These are phyloP conservation scores for Calliphora vomitoria DNA, from an alignment of 2,888 invertebrate genomes.

Conservation along the genomic window DNA sequence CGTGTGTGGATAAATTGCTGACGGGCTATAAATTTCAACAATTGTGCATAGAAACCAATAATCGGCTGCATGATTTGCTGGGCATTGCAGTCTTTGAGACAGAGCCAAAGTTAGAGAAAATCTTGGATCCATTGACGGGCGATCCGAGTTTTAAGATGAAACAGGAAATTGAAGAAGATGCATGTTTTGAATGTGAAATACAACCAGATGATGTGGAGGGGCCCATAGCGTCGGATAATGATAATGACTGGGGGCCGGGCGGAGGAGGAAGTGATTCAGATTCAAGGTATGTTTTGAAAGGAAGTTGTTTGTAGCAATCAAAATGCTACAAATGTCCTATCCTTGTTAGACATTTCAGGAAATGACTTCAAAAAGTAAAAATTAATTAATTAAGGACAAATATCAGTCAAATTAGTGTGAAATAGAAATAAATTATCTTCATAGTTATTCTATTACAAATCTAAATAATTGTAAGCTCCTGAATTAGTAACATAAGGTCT, in stretches of 20 bases:
- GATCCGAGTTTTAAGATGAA: slow-evolving; percentile 60
- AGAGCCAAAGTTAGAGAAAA: slow-evolving; percentile 44
- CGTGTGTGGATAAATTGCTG: slow-evolving; percentile 86
- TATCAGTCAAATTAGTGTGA: no score
- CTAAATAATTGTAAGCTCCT: no score
- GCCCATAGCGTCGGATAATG: slow-evolving; percentile 7
- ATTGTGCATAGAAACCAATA: slow-evolving; percentile 85
- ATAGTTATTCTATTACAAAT: no score
- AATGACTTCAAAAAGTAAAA: no score
- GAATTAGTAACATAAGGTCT: no score
- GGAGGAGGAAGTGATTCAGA: slow-evolving; percentile 53
- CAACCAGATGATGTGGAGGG: background rate
- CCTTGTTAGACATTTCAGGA: background rate
- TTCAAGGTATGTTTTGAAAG: slow-evolving; percentile 53
- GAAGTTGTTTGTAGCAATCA: background rate
- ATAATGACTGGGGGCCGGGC: background rate
- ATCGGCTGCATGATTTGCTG: slow-evolving; percentile 78
- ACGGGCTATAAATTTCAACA: slow-evolving; percentile 85
- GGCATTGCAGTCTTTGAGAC: slow-evolving; percentile 24
- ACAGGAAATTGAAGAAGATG: slow-evolving; percentile 52
- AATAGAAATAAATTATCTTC: no score
- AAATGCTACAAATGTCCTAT: background rate
- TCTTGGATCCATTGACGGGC: slow-evolving; percentile 54
- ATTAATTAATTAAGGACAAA: no score
- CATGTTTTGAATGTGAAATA: slow-evolving; percentile 35